Evolutionary conservation across 2,888 invertebrate species (phyloP), one percentile per base, ranked within the genome.

Genomic region (Drosophila nr. fundita): DNA sequence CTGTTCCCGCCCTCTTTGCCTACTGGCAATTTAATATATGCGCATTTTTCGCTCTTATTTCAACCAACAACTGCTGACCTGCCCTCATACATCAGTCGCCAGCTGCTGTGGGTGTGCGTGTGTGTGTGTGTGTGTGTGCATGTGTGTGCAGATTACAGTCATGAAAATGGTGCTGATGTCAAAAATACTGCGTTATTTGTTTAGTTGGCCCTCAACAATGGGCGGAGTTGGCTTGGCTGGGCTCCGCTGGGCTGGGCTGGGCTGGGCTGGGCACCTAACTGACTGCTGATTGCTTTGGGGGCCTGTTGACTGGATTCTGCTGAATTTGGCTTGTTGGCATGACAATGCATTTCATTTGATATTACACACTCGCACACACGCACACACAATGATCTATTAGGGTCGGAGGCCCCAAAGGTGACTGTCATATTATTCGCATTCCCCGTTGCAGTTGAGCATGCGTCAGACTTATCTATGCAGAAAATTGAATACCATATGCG

Each of bases 341-440:
- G 87, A 87, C 89, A 82, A 64, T 90, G 87, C 90, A 87, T 90
- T 90, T 82, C 87, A 87, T 87, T 90, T 88, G 78, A 80, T 77
- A 76, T 80, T 49, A 45, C 29, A 48, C 45, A 36, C 42, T 21
- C 59, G 15, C 36, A 11, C 30, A 34, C 36, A 36, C 68, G 24
- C 34, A 15, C 53, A 61, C 60, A 74, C 73, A 68, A 83, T 87
- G 89, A 90, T 87, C 80, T 82, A 89, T 89, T 82, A 83, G 78
- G 68, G 73, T 76, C 24, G 45, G 75, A 59, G 24, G 55, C 11
- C 72, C 80, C 72, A 76, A 89, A 87, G 87, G 87, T 87, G 87
- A 87, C 89, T 87, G 76, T 86, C 89, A 82, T 60, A 63, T 89
- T 89, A 82, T 78, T 77, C 74, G 59, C 21, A 45, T 45, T 45